phyloP scores from a whole-genome alignment of 2,888 invertebrate species.

The Dorcus parallelipipedus region DNA sequence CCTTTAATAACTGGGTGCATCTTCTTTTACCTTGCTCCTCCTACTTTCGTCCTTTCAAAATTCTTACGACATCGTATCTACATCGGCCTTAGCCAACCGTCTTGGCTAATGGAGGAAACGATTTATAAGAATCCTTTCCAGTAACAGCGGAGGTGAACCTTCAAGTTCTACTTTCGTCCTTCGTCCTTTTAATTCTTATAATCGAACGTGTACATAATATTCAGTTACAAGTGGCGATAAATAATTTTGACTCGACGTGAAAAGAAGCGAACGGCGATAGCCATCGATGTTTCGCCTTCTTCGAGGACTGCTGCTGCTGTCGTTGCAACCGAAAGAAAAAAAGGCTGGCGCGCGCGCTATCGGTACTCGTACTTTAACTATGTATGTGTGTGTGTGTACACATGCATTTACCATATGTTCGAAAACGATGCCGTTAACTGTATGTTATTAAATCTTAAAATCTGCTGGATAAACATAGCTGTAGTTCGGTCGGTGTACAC shows the following conservation, averaged over 20 bases:
- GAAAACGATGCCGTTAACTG: neutral
- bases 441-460: conserved; percentile 1
- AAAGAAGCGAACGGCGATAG: neutral
- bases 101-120: too few species aligned
- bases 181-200: too few species aligned
- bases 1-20: too few species aligned
- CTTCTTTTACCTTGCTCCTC: too few species aligned
- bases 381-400: neutral
- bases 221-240: neutral
- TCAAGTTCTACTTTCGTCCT: too few species aligned
- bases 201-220: neutral
- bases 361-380: neutral
- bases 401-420: conserved; percentile 2
- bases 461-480: conserved; percentile 1
- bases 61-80: too few species aligned
- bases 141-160: too few species aligned
- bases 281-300: neutral
- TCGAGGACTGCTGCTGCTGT: neutral
- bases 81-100: too few species aligned
- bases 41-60: too few species aligned
- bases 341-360: neutral
- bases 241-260: neutral
- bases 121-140: too few species aligned
- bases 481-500: neutral
- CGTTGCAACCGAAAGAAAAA: neutral